These are phyloP conservation scores for Pyrrhia umbra DNA, from an alignment of 2,888 invertebrate genomes.

Conservation along the genomic window DNA sequence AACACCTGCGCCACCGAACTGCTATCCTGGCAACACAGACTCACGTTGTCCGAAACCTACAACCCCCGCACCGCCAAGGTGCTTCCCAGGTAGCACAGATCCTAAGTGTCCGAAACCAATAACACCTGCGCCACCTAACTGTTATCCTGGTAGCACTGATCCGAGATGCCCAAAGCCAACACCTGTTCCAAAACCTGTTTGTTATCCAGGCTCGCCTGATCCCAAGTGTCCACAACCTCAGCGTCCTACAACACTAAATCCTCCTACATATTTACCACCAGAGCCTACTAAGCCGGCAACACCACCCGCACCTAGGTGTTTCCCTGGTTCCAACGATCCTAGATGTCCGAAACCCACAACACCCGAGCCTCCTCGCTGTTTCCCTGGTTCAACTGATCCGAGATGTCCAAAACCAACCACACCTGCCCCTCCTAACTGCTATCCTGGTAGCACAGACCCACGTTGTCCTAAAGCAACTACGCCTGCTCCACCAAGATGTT, in stretches of 20 bases:
- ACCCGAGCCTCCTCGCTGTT: slow-evolving; percentile 59
- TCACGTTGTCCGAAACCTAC: slow-evolving; percentile 34
- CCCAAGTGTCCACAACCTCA: slow-evolving; percentile 46
- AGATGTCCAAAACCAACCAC: slow-evolving; percentile 66
- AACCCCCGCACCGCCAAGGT: slow-evolving; percentile 39
- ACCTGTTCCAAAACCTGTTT: slow-evolving; percentile 55
- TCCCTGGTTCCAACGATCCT: slow-evolving; percentile 47
- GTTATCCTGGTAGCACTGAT: slow-evolving; percentile 73
- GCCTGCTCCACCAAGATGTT: slow-evolving; percentile 63
- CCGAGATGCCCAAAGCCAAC: slow-evolving; percentile 69
- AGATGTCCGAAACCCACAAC: slow-evolving; percentile 66
- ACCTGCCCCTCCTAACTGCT: slow-evolving; percentile 51
- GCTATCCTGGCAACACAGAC: slow-evolving; percentile 34
- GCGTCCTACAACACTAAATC: slow-evolving; percentile 20
- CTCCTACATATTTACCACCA: slow-evolving; percentile 41
- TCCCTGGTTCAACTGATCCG: slow-evolving; percentile 53
- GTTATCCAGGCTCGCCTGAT: slow-evolving; percentile 69
- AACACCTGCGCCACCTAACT: slow-evolving; percentile 49
- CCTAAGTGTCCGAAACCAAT: slow-evolving; percentile 44
- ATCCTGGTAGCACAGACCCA: slow-evolving; percentile 58
- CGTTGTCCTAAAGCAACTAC: slow-evolving; percentile 69
- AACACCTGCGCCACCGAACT: slow-evolving; percentile 5
- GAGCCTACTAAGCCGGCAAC: slow-evolving; percentile 11
- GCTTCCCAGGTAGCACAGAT: slow-evolving; percentile 69
- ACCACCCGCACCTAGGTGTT: slow-evolving; percentile 45